phyloP scores from a whole-genome alignment of 2,888 invertebrate species.

The Crepidodera aurea region DNA sequence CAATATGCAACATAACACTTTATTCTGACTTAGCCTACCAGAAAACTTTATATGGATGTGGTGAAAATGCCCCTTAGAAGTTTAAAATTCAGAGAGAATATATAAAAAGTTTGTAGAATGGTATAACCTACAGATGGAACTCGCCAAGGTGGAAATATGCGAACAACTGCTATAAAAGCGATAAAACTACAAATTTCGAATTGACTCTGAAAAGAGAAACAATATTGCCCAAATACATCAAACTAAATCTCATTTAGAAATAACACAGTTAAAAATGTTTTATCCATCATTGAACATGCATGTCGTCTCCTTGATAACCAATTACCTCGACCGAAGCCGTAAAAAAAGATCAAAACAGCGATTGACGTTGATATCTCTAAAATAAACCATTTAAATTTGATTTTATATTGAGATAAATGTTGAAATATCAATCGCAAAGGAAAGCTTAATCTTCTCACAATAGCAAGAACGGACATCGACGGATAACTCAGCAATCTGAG shows the following conservation, averaged over 20 bases:
- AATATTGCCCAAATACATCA: background rate
- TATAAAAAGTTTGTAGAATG: no score
- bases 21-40: no score
- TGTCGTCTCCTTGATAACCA: conserved; percentile 7
- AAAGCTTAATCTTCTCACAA: conserved; percentile 29
- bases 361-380: conserved; percentile 17
- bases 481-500: conserved; percentile 22
- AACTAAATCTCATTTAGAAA: background rate
- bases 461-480: conserved; percentile 18
- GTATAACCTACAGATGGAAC: no score
- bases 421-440: conserved; percentile 30
- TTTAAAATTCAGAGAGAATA: no score
- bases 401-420: conserved; percentile 22
- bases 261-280: background rate
- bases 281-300: conserved; percentile 11
- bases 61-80: no score
- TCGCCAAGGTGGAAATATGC: no score
- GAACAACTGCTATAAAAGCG: no score
- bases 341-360: background rate
- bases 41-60: no score
- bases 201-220: no score
- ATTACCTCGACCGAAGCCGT: conserved; percentile 8
- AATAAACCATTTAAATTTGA: conserved; percentile 16
- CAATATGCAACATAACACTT: no score
- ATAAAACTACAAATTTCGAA: no score